phyloP scores from a whole-genome alignment of 1,140 invertebrate genomes.

The Dinoponera quadriceps region DNA sequence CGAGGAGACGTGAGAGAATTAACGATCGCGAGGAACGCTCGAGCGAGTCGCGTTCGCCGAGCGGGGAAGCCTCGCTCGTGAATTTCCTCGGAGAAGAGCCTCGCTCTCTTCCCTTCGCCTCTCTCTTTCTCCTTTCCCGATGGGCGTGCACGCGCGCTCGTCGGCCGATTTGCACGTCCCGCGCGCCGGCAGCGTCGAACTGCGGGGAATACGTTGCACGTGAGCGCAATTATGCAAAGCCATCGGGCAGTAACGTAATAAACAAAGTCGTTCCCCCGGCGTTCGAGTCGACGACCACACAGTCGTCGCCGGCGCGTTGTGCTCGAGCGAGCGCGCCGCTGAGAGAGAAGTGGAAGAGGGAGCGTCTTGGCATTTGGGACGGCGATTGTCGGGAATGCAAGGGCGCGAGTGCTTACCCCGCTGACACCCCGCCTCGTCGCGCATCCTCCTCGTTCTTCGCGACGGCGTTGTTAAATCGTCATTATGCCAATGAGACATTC shows the following conservation, averaged over 20 bases:
- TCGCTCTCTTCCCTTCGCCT: too few species aligned
- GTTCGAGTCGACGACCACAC: conserved; percentile 24
- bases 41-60: conserved; percentile 2
- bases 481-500: conserved; percentile 38
- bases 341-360: conserved; percentile 66
- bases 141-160: neutral
- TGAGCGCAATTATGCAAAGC: conserved; percentile 63
- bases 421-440: conserved; percentile 36
- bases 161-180: conserved; percentile 23
- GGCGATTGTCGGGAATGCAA: conserved; percentile 70
- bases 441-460: conserved; percentile 22
- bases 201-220: conserved; percentile 61
- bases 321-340: conserved; percentile 49
- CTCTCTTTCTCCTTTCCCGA: neutral
- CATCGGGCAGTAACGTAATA: conserved; percentile 36
- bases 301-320: conserved; percentile 12
- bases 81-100: conserved; percentile 13
- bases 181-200: neutral
- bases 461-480: conserved; percentile 42
- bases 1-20: neutral
- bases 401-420: conserved; percentile 54
- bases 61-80: neutral
- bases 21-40: neutral
- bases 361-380: conserved; percentile 73
- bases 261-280: conserved; percentile 53